Conservation (phyloP, 2,888 invertebrate genomes). For the Eudasyphora cyanicolor region DNA sequence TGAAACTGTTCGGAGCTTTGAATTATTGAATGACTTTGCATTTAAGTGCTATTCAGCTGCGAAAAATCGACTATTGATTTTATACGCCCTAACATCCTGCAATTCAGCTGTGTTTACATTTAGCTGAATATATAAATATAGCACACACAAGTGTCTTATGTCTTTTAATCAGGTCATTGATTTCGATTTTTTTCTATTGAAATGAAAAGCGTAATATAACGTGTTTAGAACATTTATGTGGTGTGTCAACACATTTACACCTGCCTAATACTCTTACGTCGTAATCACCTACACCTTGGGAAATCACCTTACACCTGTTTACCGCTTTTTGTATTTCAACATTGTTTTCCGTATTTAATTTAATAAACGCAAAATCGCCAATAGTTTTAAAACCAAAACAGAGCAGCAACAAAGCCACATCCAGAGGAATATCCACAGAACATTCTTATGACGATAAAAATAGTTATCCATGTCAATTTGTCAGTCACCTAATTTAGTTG, state of each 20-base stretch:
- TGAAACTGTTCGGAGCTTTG: too few relatives aligned
- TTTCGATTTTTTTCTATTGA: constrained; percentile 10
- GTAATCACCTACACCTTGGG: background rate
- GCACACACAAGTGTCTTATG: background rate
- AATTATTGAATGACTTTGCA: too few relatives aligned
- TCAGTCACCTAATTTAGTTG: background rate
- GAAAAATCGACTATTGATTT: too few relatives aligned
- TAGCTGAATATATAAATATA: too few relatives aligned
- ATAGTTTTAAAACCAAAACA: background rate
- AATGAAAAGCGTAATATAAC: background rate
- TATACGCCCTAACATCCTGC: too few relatives aligned
- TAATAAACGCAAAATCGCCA: constrained; percentile 5
- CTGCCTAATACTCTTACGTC: background rate
- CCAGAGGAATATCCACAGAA: background rate
- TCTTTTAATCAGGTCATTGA: background rate
- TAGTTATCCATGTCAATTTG: background rate
- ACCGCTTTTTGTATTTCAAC: constrained; percentile 4
- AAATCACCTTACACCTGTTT: constrained; percentile 6
- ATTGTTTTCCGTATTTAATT: constrained; percentile 1
- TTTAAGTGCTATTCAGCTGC: too few relatives aligned
- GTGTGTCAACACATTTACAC: background rate
- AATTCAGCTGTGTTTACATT: constrained; percentile 1
- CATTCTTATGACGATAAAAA: background rate
- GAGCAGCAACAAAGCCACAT: background rate
- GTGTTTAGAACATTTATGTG: background rate